A percentile compares a stretch with the other conserved stretches of the same genome.
These are phyloP conservation scores for Cricetomys ansorgei DNA, from an alignment of 2,113 vertebrate species.

Conservation along the genomic window DNA sequence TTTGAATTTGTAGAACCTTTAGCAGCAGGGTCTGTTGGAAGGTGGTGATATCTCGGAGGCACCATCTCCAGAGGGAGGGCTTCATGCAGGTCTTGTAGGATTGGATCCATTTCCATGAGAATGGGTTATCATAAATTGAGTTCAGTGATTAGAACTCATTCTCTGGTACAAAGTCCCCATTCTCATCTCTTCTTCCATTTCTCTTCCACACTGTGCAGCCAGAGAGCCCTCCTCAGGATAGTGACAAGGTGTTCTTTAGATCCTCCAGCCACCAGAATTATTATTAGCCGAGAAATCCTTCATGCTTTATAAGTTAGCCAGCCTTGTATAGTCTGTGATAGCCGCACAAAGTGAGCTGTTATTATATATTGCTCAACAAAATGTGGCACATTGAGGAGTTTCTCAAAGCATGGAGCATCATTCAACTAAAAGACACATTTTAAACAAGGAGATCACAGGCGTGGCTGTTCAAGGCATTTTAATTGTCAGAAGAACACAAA, in stretches of 20 bases:
- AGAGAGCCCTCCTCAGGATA: background rate
- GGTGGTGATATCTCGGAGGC: background rate
- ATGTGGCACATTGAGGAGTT: background rate
- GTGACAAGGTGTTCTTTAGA: background rate
- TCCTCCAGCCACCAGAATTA: background rate
- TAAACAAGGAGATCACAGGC: background rate
- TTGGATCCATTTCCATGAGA: background rate
- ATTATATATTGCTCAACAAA: slow-evolving; percentile 25
- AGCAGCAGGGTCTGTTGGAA: background rate
- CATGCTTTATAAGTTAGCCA: background rate
- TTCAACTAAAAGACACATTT: background rate
- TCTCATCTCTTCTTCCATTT: background rate
- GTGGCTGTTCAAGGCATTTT: background rate
- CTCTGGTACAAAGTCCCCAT: background rate
- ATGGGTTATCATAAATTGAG: background rate
- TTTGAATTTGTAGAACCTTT: background rate
- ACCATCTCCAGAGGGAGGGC: background rate
- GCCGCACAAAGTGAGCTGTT: background rate
- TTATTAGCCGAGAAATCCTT: background rate
- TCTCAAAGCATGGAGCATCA: background rate
- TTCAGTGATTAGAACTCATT: background rate
- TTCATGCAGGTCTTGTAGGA: background rate
- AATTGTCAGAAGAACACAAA: slow-evolving; percentile 24
- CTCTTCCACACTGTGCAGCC: background rate
- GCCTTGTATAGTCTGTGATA: background rate